A percentile compares a stretch with the other conserved stretches of the same genome.
phyloP scores from a whole-genome alignment of 2,113 vertebrate genomes.

The Sylvietta virens region DNA sequence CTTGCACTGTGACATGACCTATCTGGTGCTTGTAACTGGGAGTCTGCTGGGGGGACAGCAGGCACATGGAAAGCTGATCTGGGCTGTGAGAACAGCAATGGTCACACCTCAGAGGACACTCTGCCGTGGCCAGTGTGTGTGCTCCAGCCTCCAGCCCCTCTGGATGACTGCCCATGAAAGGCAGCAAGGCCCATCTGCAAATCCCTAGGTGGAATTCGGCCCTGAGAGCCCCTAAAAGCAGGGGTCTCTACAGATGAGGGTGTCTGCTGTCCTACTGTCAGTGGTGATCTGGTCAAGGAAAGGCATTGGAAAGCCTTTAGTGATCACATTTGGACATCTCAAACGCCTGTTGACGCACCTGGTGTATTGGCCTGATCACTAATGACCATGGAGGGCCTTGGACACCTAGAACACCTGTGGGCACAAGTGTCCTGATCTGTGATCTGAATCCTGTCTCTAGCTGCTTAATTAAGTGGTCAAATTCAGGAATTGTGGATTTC shows the following conservation, averaged over 20 bases:
- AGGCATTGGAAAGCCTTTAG: neutral
- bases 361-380: neutral
- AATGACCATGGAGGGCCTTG: neutral
- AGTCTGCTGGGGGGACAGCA: neutral
- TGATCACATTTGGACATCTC: neutral
- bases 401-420: neutral
- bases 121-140: accelerated
- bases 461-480: neutral
- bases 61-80: neutral
- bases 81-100: neutral
- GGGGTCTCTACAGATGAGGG: neutral
- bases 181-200: neutral
- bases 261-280: neutral
- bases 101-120: neutral
- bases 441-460: neutral
- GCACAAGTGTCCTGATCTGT: neutral
- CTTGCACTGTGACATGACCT: neutral
- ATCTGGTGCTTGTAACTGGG: neutral
- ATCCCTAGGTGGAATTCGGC: neutral
- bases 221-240: neutral
- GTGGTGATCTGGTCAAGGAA: neutral
- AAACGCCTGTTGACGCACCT: accelerated
- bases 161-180: neutral
- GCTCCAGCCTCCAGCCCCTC: neutral
- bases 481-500: neutral